Evolutionary conservation across 2,888 invertebrate species (phyloP).

Genomic region (Nephrotoma flavescens): DNA sequence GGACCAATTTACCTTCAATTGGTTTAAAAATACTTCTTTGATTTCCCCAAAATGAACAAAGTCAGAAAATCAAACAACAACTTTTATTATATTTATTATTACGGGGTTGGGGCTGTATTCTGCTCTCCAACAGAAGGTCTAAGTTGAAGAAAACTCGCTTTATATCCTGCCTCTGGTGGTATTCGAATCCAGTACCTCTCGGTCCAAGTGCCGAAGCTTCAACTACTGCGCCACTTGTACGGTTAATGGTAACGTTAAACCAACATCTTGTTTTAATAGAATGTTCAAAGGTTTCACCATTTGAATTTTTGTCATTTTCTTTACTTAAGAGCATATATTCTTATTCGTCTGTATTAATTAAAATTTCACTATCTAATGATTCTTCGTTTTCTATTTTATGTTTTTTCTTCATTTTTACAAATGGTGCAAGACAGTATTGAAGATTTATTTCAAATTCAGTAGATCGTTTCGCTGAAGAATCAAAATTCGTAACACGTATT

Average conservation of each 20-base stretch:
- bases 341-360: not conserved
- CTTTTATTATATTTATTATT: too few relatives aligned
- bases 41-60: too few relatives aligned
- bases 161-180: too few relatives aligned
- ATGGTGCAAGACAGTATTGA: slow-evolving; percentile 4
- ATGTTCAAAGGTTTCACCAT: slow-evolving; percentile 4
- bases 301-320: slow-evolving; percentile 7
- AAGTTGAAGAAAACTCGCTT: too few relatives aligned
- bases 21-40: too few relatives aligned
- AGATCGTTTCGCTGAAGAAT: slow-evolving; percentile 5
- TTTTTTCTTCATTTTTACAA: not conserved
- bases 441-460: slow-evolving; percentile 3
- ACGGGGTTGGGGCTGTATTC: too few relatives aligned
- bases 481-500: slow-evolving; percentile 1
- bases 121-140: too few relatives aligned
- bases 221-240: too few relatives aligned
- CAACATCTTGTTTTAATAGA: slow-evolving; percentile 4
- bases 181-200: too few relatives aligned
- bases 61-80: too few relatives aligned
- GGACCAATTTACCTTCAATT: too few relatives aligned
- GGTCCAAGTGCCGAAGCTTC: too few relatives aligned
- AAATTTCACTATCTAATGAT: not conserved
- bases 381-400: not conserved
- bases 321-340: slow-evolving; percentile 5
- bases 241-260: slow-evolving; percentile 2